These are phyloP conservation scores for Caenorhabditis remanei DNA, from an alignment of 1,140 invertebrate species.

Conservation along the genomic window DNA sequence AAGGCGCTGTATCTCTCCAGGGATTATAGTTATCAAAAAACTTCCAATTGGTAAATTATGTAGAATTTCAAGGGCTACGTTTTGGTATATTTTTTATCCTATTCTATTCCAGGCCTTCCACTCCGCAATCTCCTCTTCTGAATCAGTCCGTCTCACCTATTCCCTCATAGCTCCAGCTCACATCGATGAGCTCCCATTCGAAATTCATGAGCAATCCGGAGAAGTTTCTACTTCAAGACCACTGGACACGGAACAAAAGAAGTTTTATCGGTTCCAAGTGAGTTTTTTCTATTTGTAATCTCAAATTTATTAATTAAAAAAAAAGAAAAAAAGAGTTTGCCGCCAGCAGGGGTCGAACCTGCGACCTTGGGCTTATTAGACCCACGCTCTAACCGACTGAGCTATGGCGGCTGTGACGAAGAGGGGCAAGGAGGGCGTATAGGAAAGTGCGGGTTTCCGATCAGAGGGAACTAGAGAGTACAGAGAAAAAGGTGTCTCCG, in stretches of 20 bases:
- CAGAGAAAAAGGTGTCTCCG: no score
- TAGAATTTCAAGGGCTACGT: background rate
- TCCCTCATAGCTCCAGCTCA: constrained; percentile 39
- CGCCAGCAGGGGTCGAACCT: constrained; percentile 70
- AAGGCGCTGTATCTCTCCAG: background rate
- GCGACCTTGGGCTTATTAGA: constrained; percentile 70
- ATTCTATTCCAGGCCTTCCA: constrained; percentile 62
- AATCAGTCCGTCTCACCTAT: constrained; percentile 37
- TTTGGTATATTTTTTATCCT: no score
- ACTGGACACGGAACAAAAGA: constrained; percentile 55
- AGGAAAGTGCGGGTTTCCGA: background rate
- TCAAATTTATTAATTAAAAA: background rate
- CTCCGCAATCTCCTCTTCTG: constrained; percentile 54
- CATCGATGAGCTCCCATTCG: constrained; percentile 54
- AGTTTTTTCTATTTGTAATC: background rate
- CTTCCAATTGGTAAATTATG: background rate
- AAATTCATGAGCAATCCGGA: constrained; percentile 54
- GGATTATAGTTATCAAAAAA: background rate
- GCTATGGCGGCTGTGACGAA: constrained; percentile 60
- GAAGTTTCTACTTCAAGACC: constrained; percentile 48
- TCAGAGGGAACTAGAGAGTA: background rate
- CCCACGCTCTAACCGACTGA: constrained; percentile 70
- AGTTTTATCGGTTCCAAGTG: constrained; percentile 55
- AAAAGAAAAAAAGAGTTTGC: constrained; percentile 60
- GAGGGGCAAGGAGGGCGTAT: background rate